Percentiles rank a stretch among this genome's conserved stretches.
These are phyloP conservation scores for Struthio camelus DNA, from an alignment of 2,113 vertebrate genomes.

Conservation along the genomic window DNA sequence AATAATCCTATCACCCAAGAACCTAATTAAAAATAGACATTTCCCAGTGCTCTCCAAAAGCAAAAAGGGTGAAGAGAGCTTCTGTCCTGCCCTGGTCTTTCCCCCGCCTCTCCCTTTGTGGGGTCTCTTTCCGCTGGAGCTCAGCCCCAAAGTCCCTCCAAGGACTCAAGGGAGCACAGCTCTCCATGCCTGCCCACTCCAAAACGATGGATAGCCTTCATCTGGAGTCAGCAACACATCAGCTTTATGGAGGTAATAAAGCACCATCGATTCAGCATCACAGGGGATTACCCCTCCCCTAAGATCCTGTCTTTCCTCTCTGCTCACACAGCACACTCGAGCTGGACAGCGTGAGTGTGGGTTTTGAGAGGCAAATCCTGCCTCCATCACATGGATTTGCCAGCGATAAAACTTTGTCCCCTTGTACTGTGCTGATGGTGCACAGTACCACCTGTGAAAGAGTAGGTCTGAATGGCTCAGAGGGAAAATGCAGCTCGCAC, in stretches of 20 bases:
- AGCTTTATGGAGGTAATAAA: not conserved
- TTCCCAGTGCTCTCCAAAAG: not conserved
- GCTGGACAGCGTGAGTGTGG: fast-evolving
- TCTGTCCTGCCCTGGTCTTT: not conserved
- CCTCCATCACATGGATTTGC: not conserved
- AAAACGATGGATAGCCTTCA: not conserved
- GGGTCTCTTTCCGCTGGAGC: not conserved
- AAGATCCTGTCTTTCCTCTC: not conserved
- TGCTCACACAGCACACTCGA: not conserved
- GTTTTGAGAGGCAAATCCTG: not conserved
- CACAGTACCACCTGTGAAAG: not conserved
- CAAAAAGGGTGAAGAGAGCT: not conserved
- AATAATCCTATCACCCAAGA: not conserved
- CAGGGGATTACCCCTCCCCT: not conserved
- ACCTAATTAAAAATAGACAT: too few relatives aligned
- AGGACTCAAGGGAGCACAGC: fast-evolving
- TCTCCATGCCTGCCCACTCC: not conserved
- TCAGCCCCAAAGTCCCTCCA: not conserved
- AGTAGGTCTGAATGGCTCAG: not conserved
- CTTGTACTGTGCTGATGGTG: fast-evolving
- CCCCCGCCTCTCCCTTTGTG: not conserved
- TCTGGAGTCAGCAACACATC: not conserved
- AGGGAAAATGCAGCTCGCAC: not conserved
- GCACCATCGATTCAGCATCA: not conserved
- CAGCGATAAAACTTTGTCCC: not conserved